A percentile compares a stretch with the other conserved stretches of the same genome.
These are phyloP conservation scores for Macrosiphum euphorbiae DNA, from an alignment of 2,888 invertebrate species.

Conservation along the genomic window DNA sequence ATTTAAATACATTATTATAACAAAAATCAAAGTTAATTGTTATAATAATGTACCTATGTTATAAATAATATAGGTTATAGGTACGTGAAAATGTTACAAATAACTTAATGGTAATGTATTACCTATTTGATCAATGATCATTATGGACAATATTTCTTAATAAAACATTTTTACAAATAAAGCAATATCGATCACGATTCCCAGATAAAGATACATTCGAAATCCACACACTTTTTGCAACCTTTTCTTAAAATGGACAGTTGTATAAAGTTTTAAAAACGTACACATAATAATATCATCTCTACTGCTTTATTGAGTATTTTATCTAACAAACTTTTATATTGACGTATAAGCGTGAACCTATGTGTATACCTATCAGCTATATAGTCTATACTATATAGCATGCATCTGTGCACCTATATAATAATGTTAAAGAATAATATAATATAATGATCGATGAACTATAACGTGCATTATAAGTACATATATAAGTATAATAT, in stretches of 20 bases:
- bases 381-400: not conserved
- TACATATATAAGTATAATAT: not conserved
- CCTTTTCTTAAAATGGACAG: not conserved
- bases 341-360: not conserved
- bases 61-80: too few relatives aligned
- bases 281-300: not conserved
- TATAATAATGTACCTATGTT: too few relatives aligned
- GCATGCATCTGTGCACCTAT: not conserved
- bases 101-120: not conserved
- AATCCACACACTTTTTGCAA: not conserved
- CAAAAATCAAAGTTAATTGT: not conserved
- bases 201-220: not conserved
- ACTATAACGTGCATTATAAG: not conserved
- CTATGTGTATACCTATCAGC: not conserved
- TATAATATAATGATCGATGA: constrained; percentile 56
- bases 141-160: not conserved
- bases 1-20: not conserved
- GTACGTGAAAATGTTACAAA: not conserved
- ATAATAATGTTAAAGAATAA: constrained; percentile 39
- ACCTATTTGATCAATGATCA: not conserved
- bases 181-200: not conserved
- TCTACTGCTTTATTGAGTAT: not conserved
- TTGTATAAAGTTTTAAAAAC: constrained; percentile 11
- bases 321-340: constrained; percentile 20
- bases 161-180: not conserved